Conservation (phyloP, 1,140 invertebrate species). For the Aphidius ervi region DNA sequence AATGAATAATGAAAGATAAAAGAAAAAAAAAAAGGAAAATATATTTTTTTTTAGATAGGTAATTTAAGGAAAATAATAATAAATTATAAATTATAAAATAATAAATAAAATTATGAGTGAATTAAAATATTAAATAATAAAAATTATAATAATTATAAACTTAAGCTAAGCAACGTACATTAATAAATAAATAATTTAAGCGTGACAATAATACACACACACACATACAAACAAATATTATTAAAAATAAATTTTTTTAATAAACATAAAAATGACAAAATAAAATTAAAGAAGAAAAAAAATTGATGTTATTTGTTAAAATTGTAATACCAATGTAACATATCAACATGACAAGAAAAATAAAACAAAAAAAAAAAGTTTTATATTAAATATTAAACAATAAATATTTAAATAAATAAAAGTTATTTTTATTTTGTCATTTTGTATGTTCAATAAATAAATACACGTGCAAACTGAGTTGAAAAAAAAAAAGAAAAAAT, state of each 20-base stretch:
- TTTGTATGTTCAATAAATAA: slow-evolving; percentile 18
- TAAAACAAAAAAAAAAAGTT: slow-evolving; percentile 18
- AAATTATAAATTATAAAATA: too few relatives aligned
- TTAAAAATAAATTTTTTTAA: slow-evolving; percentile 3
- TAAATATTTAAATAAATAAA: slow-evolving; percentile 6
- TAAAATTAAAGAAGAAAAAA: slow-evolving; percentile 10
- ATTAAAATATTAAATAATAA: too few relatives aligned
- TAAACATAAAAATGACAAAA: background rate
- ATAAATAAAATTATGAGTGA: too few relatives aligned
- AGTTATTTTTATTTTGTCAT: slow-evolving; percentile 5
- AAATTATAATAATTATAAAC: too few relatives aligned
- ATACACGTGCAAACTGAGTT: slow-evolving; percentile 21
- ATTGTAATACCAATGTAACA: slow-evolving; percentile 17
- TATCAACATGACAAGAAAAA: slow-evolving; percentile 26
- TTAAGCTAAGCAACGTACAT: too few relatives aligned
- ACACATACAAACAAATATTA: slow-evolving; percentile 23
- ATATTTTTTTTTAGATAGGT: background rate
- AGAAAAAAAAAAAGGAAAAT: slow-evolving; percentile 4
- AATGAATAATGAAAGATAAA: background rate
- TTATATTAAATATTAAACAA: slow-evolving; percentile 11
- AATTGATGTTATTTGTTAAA: slow-evolving; percentile 16
- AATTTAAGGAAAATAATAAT: background rate
- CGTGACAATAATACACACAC: slow-evolving; percentile 33
- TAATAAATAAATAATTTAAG: slow-evolving; percentile 18
- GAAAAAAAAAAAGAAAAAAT: too few relatives aligned